Evolutionary conservation across 1,140 invertebrate genomes (phyloP).

Genomic region (Trypoxylus dichotomus): DNA sequence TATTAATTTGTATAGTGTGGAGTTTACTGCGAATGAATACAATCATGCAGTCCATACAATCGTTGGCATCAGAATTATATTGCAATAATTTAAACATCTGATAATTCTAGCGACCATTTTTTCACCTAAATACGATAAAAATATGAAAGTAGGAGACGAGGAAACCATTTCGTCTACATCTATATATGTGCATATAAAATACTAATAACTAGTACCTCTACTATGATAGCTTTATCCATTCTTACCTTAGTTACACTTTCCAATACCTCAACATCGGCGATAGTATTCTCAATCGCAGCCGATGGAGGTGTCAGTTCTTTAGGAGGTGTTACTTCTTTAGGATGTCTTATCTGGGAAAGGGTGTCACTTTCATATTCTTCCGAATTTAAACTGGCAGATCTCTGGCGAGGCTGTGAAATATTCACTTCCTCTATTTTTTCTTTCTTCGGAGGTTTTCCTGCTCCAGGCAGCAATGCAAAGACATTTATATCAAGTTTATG

Average conservation of each 20-base stretch:
- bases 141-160: no score
- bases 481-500: slow-evolving; percentile 13
- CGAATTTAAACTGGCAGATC: neutral
- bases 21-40: no score
- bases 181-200: no score
- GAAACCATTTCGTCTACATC: no score
- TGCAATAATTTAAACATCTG: no score
- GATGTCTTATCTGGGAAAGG: neutral
- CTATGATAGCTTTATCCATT: no score
- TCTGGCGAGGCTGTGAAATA: neutral
- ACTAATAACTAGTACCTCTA: no score
- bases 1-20: no score
- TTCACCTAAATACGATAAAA: no score
- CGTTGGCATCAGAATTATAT: no score
- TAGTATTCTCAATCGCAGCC: neutral
- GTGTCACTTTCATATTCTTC: neutral
- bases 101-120: no score
- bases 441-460: slow-evolving; percentile 8
- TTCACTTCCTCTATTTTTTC: neutral
- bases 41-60: no score
- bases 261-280: neutral
- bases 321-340: neutral
- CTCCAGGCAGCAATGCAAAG: slow-evolving; percentile 20
- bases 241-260: slow-evolving; percentile 4
- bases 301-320: neutral